Base-by-base conservation (phyloP, 2,113 vertebrate species). In the Pontoporia blainvillei region DNA sequence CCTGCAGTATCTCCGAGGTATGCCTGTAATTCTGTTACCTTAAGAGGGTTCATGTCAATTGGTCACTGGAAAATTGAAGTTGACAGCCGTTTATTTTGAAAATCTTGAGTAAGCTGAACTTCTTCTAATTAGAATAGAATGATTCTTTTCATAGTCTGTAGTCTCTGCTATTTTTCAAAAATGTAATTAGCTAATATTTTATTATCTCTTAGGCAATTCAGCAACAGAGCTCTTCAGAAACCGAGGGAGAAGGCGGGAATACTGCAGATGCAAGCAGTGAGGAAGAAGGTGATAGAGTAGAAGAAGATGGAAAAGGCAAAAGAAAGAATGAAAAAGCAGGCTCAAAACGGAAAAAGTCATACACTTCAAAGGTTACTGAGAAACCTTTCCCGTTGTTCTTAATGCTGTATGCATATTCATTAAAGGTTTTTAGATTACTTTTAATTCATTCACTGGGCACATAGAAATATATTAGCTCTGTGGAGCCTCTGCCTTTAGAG, bases 151-250 rank as follows among this genome's bases (percentile, higher is more conserved):
- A 44, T 29, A 82, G 27, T 72, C 69, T 95, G 0, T 81, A 52
- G 94, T 81, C 72, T 87, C 3, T 78, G 66, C 62, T 67, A 4
- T 57, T 71, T 86, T 96, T 57, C 64, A 91, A 97, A 94, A 96
- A 97, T 83, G 36, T 89, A 86, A 96, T 83, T 92, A 90, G 36
- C 25, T 75, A 36, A 14, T 64, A 11, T 91, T 97, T 98, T 98
- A 39, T 91, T 98, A 84, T 92, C 72, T 98, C 95, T 95, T 98
- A 99, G 99, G 99, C 99, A 95, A 99, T 99, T 96, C 99, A 99
- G 97, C 99, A 99, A 83, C 99, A 99, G 98, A 99, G 99, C 96
- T 99, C 99, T 20, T 99, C 99, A 62, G 99, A 99, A 98, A 99
- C 99, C 3, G 99, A 99, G 96, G 99, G 99, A 25, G 99, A 99